Base-by-base conservation (phyloP, 2,888 invertebrate genomes). In the Augochlorella aurata region DNA sequence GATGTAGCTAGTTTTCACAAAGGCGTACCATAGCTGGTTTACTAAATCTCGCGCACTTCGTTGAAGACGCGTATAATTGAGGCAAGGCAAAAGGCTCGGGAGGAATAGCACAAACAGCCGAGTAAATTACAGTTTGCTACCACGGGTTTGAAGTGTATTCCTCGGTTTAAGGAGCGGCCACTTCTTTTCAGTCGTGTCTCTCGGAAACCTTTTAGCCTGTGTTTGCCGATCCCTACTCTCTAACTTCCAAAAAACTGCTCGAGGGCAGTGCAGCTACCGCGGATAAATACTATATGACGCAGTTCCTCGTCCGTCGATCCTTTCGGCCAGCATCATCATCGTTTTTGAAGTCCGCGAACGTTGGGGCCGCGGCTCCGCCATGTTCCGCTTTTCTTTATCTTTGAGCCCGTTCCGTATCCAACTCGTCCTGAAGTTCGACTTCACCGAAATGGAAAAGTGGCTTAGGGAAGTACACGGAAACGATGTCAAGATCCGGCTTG, bases 41-140 rank as follows among this genome's bases (percentile, higher is more conserved):
- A 54, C 14, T 2, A 4, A 21, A 18, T 21, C 44, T 18, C 18
- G 47, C 38, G 52, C 52, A 67, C 67, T 78, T 58, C 49, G 21
- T 18, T 61, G 45, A 49, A 16, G 38, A 45, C 21, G 14, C 18
- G n/a, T 44, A 68, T 50, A 65, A 69, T 68, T 72, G 21, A 66
- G 52, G 52, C 38, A 12, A 50, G 44, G 10, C 38, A 65, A 66
- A 67, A 49, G 47, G 61, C 65, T 70, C 52, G 78, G 69, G 75
- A 79, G 63, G 83, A 78, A 81, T 82, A 44, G 80, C 76, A 74
- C 67, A 81, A 47, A 71, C 79, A 68, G 83, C 74, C 80, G 77
- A 81, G 82, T 85, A 83, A 86, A 85, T 87, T 87, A 86, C 85
- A 85, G 85, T 86, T 88, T 74, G 72, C 84, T 84, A 79, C 79